These are phyloP conservation scores for Eupristina koningsbergeri DNA, from an alignment of 1,140 invertebrate species.

Conservation along the genomic window DNA sequence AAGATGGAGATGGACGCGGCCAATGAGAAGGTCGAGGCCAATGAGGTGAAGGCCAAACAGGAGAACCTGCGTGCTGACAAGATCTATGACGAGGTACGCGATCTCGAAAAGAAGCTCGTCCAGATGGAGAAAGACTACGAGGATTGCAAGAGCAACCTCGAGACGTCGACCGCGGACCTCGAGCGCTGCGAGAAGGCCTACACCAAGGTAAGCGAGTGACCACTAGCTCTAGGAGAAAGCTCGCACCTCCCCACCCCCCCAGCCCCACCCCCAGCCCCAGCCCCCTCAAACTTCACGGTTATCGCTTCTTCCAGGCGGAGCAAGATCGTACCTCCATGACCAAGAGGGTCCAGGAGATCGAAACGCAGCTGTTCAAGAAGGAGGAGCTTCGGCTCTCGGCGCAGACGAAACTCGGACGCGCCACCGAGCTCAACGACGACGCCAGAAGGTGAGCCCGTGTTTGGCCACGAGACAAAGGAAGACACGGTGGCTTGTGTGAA, in stretches of 20 bases:
- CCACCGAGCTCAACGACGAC: constrained; percentile 87
- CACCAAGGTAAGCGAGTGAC: constrained; percentile 61
- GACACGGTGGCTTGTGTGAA: no score
- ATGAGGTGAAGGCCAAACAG: constrained; percentile 82
- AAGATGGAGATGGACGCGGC: constrained; percentile 88
- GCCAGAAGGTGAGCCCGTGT: constrained; percentile 78
- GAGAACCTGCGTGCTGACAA: constrained; percentile 80
- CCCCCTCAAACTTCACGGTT: no score
- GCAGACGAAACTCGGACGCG: constrained; percentile 82
- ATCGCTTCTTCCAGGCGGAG: constrained; percentile 77
- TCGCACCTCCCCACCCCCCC: neutral
- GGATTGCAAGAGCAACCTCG: constrained; percentile 77
- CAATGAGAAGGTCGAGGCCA: constrained; percentile 82
- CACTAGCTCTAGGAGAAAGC: neutral
- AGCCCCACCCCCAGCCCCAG: no score
- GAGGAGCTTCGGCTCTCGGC: constrained; percentile 84
- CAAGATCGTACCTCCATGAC: constrained; percentile 84
- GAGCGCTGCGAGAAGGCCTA: constrained; percentile 81
- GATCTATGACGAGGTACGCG: constrained; percentile 81
- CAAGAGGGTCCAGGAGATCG: constrained; percentile 85
- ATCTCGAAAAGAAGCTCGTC: constrained; percentile 81
- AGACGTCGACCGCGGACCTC: constrained; percentile 78
- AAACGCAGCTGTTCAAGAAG: constrained; percentile 84
- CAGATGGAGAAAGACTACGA: constrained; percentile 81
- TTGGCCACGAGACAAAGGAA: neutral